Evolutionary conservation across 2,797 vertebrate species (phyloP), one percentile per base, ranked within the genome.

Genomic region (Anomalospiza imberbis): DNA sequence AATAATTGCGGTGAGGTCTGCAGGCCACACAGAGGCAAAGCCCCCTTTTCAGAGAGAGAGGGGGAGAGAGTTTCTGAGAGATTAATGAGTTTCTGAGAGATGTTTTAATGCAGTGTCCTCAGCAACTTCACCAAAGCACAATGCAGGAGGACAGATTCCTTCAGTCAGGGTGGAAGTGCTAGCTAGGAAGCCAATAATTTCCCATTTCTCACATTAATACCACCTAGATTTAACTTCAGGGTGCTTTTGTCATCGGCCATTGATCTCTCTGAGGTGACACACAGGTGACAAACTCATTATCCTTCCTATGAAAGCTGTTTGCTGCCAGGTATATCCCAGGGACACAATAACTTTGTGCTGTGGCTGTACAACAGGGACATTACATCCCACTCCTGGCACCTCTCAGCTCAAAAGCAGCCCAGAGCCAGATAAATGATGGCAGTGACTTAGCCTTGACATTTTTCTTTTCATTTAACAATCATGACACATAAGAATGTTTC

Each of bases 391-490:
- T 53, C 21, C 63, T 92, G 88, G 16, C 51, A 85, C 10, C 44
- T 85, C 73, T 89, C 73, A 61, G 38, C 22, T 60, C 63, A 75
- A 83, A 85, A 79, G 42, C 79, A 89, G 58, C 61, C 50, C 72
- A 85, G 82, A 79, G 62, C 58, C 85, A 81, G 77, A 91, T 36
- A 74, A 94, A 67, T 62, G 42, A 70, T 44, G 77, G 51, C 87
- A 92, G 45, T 88, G 87, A 91, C 73, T 95, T 83, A 76, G 91
- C 73, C 85, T 73, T 96, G 87, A 80, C 84, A 85, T 96, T 81
- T 86, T 88, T 88, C 68, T 74, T 85, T 48, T 62, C 54, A 45
- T 91, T 93, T 83, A 81, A 77, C 54, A 58, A n/a, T 32, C 72
- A 40, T 82, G 89, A 93, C 93, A 96, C 67, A 45, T 67, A 22